Percentiles rank a stretch among this genome's conserved stretches.
These are phyloP conservation scores for Pitta sordida DNA, from an alignment of 2,113 vertebrate genomes.

Conservation along the genomic window DNA sequence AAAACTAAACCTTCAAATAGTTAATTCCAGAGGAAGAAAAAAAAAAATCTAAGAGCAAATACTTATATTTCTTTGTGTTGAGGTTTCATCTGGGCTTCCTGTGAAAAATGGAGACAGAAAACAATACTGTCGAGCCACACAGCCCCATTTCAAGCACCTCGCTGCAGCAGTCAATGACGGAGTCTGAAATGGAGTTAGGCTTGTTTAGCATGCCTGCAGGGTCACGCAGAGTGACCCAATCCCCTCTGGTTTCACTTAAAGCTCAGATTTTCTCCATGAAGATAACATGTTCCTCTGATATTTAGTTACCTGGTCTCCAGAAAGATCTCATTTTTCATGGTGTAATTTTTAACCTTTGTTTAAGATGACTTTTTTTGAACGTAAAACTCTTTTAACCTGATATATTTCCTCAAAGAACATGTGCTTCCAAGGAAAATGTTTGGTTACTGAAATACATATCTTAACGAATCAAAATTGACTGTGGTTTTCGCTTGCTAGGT, in stretches of 20 bases:
- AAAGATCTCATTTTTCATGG: constrained; percentile 45
- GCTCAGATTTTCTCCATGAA: constrained; percentile 37
- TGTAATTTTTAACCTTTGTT: constrained; percentile 47
- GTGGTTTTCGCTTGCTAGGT: neutral
- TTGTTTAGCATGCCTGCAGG: constrained; percentile 40
- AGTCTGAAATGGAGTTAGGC: constrained; percentile 47
- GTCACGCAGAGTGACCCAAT: constrained; percentile 32
- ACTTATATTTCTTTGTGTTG: constrained; percentile 4
- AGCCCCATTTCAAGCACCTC: constrained; percentile 55
- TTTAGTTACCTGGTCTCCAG: constrained; percentile 42
- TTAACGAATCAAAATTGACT: neutral
- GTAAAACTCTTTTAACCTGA: constrained; percentile 11
- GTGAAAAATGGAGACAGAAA: constrained; percentile 47
- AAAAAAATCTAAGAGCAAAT: neutral
- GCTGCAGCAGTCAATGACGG: neutral
- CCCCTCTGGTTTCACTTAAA: constrained; percentile 64
- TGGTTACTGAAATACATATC: neutral
- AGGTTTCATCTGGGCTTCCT: constrained; percentile 25
- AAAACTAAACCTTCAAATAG: constrained; percentile 1
- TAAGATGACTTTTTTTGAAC: neutral
- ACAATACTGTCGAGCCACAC: constrained; percentile 26
- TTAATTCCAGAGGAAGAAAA: neutral
- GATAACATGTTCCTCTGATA: constrained; percentile 37
- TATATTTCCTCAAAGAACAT: neutral
- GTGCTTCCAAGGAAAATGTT: neutral